These are phyloP conservation scores for Goniozus legneri DNA, from an alignment of 1,140 invertebrate genomes.

Conservation along the genomic window DNA sequence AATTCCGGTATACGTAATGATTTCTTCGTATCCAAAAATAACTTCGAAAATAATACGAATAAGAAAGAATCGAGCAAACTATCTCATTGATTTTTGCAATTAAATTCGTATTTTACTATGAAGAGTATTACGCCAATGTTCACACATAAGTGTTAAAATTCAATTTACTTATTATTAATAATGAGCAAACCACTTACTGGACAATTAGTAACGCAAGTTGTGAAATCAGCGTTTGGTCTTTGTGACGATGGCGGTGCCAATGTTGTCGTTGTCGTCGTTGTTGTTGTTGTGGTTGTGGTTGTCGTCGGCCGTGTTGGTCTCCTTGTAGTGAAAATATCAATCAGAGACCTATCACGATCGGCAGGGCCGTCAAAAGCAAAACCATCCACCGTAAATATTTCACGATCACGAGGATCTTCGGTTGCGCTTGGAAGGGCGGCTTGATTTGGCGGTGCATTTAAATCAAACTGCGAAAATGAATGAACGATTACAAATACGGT, in stretches of 20 bases:
- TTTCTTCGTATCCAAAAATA: too few species aligned
- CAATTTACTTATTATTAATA: conserved; percentile 4
- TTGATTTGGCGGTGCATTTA: too few species aligned
- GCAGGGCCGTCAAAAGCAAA: conserved; percentile 30
- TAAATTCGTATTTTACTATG: not conserved
- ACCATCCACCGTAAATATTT: too few species aligned
- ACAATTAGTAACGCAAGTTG: conserved; percentile 17
- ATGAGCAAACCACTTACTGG: conserved; percentile 25
- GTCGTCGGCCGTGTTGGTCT: not conserved
- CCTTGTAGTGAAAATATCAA: too few species aligned
- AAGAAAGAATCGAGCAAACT: too few species aligned
- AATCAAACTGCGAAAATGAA: too few species aligned
- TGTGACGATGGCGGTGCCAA: not conserved
- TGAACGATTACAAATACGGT: too few species aligned
- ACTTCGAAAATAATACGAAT: too few species aligned
- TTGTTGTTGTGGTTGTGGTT: not conserved
- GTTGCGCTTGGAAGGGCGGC: too few species aligned
- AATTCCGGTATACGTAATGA: too few species aligned
- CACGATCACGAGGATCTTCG: too few species aligned
- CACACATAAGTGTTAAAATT: not conserved
- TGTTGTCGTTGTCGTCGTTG: not conserved
- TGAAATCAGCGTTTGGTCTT: not conserved
- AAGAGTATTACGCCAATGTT: not conserved
- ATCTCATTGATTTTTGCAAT: not conserved
- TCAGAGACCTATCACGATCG: too few species aligned